Conservation (phyloP, 2,888 invertebrate genomes). For the Limenitis camilla region DNA sequence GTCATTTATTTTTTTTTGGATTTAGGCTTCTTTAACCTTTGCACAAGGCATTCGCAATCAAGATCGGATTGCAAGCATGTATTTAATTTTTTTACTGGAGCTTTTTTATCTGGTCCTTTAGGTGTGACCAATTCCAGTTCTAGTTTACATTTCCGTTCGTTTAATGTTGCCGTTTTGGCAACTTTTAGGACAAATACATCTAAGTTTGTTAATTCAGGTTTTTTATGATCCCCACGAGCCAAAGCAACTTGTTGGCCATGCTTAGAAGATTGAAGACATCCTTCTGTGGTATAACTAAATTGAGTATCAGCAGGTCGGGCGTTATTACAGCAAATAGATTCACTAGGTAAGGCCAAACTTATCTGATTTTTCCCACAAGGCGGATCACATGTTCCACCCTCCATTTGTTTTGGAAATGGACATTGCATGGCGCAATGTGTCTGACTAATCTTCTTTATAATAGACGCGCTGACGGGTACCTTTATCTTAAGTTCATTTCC, state of each 20-base stretch:
- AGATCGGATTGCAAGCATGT: constrained; percentile 51
- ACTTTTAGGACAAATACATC: constrained; percentile 79
- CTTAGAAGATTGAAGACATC: constrained; percentile 48
- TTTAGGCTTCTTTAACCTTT: constrained; percentile 38
- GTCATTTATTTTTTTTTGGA: constrained; percentile 23
- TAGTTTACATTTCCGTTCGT: constrained; percentile 76
- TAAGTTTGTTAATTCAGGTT: constrained; percentile 62
- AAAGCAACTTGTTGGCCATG: constrained; percentile 47
- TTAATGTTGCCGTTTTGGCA: constrained; percentile 78
- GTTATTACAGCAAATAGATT: constrained; percentile 51
- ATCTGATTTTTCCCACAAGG: constrained; percentile 67
- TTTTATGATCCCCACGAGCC: constrained; percentile 49
- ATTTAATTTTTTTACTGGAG: constrained; percentile 58
- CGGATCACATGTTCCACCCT: constrained; percentile 42
- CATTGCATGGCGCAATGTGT: constrained; percentile 58
- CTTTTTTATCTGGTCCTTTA: constrained; percentile 73
- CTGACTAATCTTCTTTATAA: constrained; percentile 67
- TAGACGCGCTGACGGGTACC: constrained; percentile 54
- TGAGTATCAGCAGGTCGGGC: constrained; percentile 52
- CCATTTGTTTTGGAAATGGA: constrained; percentile 43
- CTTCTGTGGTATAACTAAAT: constrained; percentile 65
- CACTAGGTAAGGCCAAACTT: constrained; percentile 52
- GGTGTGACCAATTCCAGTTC: constrained; percentile 81
- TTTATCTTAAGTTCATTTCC: constrained; percentile 67
- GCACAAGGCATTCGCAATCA: constrained; percentile 51